Evolutionary conservation across 2,797 vertebrate genomes (phyloP), one percentile per base, ranked within the genome.

Genomic region (Yasuhikotakia modesta): DNA sequence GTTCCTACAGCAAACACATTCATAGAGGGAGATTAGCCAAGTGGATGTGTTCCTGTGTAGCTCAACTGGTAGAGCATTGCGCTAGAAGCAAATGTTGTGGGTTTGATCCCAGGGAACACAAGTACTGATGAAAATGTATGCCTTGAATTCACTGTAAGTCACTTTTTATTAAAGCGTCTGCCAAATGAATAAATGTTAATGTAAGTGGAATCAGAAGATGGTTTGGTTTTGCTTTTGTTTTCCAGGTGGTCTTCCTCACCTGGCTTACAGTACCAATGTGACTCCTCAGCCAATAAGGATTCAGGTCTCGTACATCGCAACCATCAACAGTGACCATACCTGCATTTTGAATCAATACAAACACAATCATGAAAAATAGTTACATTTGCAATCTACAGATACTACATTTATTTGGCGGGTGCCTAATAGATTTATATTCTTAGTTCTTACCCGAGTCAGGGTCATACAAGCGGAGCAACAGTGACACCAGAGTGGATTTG

Each of bases 181-280:
- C n/a, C n/a, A n/a, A n/a, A n/a, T n/a, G n/a, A n/a, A n/a, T n/a
- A n/a, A n/a, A n/a, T n/a, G n/a, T n/a, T n/a, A n/a, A n/a, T n/a
- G 11, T 0, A 24, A 61, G 16, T 3, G 0, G 27, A 45, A 4
- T 17, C 24, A 68, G 24, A 2, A 68, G 30, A 61, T 13, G 11
- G 50, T 58, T 12, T 22, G 21, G 11, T 63, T 35, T 11, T 48
- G n/a, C n/a, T n/a, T n/a, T n/a, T 5, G 48, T 32, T 13, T 10
- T 45, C 11, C 27, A 16, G 12, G 2, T 32, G 61, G 39, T 35
- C 12, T 17, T 43, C 84, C 78, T 84, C 91, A 99, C 98, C 97
- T 99, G 98, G 89, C 94, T 99, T 83, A 99, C 97, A 14, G 96
- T 98, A 84, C 97, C 97, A 68, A 99, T 96, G 84, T 93, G 94